Base-by-base conservation (phyloP, 1,140 invertebrate species). In the Holcopasites calliopsidis region DNA sequence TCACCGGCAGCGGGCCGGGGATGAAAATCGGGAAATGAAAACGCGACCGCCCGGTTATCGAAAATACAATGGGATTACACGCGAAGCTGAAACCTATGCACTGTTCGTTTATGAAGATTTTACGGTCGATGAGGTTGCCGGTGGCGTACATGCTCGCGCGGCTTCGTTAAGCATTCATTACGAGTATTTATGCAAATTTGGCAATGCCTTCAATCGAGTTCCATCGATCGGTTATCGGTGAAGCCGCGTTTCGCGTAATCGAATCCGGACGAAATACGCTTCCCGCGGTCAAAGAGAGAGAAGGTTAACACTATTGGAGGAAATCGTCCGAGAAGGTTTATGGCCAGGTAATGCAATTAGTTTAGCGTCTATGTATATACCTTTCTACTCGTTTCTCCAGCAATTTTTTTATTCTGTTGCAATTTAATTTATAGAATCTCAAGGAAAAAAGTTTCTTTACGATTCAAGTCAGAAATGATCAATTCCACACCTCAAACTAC, bases 141-240 rank as follows among this genome's bases (percentile, higher is more conserved):
- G 21, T 23, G n/a, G 26, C 0, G 33, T 44, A 65, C 64, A 71
- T 42, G 61, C 28, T 31, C 31, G 28, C 11, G 44, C 26, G 61
- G 76, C 65, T 76, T 68, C 80, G 70, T 77, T 82, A 28, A 49
- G 60, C 77, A 73, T 76, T 76, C 74, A 52, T 76, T 76, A 52
- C 74, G 55, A 42, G 79, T 82, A 87, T 87, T 87, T 85, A 86
- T 86, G 84, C 79, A 88, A 87, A 88, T 87, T 80, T 79, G 73
- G 54, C 73, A 70, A 60, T 64, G 71, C 61, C 77, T 74, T 57
- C 82, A 82, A 83, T 86, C 80, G 77, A 84, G 85, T 85, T 64
- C 49, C 52, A 61, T 55, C 77, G 66, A 81, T 79, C 76, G 68
- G 71, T 73, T 66, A 60, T 69, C 60, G 79, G 82, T 80, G 80